These are phyloP conservation scores for Triplophysa siluroides DNA, from an alignment of 2,113 vertebrate genomes.

Conservation along the genomic window DNA sequence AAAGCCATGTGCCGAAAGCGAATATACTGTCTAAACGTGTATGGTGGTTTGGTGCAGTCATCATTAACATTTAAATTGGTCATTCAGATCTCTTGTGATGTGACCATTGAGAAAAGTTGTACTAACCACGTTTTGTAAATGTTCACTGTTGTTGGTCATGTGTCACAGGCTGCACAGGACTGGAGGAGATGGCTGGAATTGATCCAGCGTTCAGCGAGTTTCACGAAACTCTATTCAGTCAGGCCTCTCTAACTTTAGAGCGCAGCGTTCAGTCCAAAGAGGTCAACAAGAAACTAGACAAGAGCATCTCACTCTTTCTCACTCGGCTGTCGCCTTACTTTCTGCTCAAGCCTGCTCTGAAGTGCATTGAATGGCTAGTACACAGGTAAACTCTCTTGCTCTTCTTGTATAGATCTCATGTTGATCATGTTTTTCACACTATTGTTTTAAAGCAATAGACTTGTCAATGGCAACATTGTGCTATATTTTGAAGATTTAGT, in stretches of 20 bases:
- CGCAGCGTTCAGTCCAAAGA: slow-evolving; percentile 90
- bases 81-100: too few species aligned
- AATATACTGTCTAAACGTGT: too few species aligned
- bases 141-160: neutral
- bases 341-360: slow-evolving; percentile 92
- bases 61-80: neutral
- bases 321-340: slow-evolving; percentile 91
- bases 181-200: slow-evolving; percentile 91
- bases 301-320: slow-evolving; percentile 85
- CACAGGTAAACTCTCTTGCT: slow-evolving; percentile 78
- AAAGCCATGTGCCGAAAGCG: too few species aligned
- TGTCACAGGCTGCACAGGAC: slow-evolving; percentile 87
- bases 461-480: neutral
- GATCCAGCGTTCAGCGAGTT: slow-evolving; percentile 86
- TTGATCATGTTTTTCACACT: neutral
- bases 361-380: slow-evolving; percentile 96
- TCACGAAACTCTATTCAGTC: slow-evolving; percentile 86
- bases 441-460: neutral
- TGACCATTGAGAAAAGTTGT: neutral
- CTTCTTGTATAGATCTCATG: neutral
- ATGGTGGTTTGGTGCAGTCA: too few species aligned
- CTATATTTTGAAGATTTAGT: neutral
- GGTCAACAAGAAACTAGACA: slow-evolving; percentile 86
- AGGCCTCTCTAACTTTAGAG: slow-evolving; percentile 81
- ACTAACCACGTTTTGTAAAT: neutral